These are phyloP conservation scores for Sebastes wilsoni DNA, from an alignment of 2,797 vertebrate genomes.

Conservation along the genomic window DNA sequence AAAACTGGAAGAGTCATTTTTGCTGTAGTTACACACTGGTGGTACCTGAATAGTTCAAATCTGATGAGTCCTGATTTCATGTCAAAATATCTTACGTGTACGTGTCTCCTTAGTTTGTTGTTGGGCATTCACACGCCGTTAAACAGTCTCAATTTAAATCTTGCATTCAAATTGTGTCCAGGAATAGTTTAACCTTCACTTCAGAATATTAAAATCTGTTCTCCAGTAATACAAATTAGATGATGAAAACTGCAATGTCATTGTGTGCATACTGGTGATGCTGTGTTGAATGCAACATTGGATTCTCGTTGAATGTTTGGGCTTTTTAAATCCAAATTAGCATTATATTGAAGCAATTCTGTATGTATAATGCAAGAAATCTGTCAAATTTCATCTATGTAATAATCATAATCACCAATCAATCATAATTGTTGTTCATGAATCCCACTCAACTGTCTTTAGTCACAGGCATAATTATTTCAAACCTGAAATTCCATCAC, in stretches of 20 bases:
- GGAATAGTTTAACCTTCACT: background rate
- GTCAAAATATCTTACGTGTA: background rate
- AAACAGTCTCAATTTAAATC: background rate
- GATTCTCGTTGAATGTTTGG: background rate
- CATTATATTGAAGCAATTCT: background rate
- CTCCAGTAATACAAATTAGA: background rate
- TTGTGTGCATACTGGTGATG: background rate
- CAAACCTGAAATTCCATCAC: conserved; percentile 1
- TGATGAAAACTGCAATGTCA: background rate
- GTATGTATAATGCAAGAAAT: background rate
- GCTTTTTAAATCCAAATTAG: background rate
- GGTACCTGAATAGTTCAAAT: background rate
- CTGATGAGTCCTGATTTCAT: background rate
- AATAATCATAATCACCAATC: background rate
- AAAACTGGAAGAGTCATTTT: background rate
- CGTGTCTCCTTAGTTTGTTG: background rate
- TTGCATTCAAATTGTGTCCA: background rate
- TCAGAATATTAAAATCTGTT: background rate
- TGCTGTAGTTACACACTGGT: background rate
- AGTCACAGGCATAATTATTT: conserved; percentile 25
- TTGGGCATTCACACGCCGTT: background rate
- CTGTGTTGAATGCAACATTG: background rate
- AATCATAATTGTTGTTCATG: background rate
- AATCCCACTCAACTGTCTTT: conserved; percentile 12
- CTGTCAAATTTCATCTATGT: background rate